Conservation (phyloP, 35 echinoderm and acorn worm species). For the Stichopus chloronotus region DNA sequence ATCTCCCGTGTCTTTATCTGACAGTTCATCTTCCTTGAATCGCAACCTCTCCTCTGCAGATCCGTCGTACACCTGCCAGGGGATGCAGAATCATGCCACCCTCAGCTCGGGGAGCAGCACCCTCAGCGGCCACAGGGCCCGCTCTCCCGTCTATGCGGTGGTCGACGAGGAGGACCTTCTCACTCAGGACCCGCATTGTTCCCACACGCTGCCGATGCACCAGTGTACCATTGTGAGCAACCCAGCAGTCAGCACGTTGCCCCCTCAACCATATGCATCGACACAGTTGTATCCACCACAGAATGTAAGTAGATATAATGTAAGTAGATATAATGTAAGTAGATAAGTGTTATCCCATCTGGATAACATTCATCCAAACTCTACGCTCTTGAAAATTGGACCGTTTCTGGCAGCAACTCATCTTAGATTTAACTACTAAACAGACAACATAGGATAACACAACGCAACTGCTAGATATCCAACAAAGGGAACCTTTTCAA, state of each 20-base stretch:
- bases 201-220: slow-evolving; percentile 34
- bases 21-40: too few species aligned
- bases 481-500: too few species aligned
- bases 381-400: too few species aligned
- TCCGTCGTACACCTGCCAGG: slow-evolving; percentile 28
- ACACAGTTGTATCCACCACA: slow-evolving; percentile 55
- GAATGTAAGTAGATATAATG: slow-evolving; percentile 14
- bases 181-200: slow-evolving; percentile 5
- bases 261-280: slow-evolving; percentile 52
- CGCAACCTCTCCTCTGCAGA: neutral
- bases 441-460: too few species aligned
- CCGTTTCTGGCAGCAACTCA: too few species aligned
- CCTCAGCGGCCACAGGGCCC: slow-evolving; percentile 35
- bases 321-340: too few species aligned
- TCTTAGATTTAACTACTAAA: too few species aligned
- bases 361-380: too few species aligned
- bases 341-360: too few species aligned
- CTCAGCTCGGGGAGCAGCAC: slow-evolving; percentile 52
- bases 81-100: slow-evolving; percentile 33
- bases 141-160: slow-evolving; percentile 44
- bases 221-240: slow-evolving; percentile 38
- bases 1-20: too few species aligned
- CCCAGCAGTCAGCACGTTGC: slow-evolving; percentile 1
- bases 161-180: slow-evolving; percentile 40
- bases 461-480: too few species aligned